Base-by-base conservation (phyloP, 1,140 invertebrate species). In the Camponotus floridanus region DNA sequence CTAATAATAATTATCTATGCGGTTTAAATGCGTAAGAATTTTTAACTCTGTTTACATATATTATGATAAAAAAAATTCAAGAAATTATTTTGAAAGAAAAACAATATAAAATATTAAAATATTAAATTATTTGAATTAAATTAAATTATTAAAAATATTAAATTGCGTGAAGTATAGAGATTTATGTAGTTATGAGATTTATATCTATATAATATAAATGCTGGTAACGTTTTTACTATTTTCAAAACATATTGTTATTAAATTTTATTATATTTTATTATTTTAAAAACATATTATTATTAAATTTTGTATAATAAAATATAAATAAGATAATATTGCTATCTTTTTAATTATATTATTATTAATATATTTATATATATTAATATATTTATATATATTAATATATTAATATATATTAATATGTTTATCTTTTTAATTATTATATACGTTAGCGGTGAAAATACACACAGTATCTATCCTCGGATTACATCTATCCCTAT, bases 1-100 rank as follows among this genome's bases (percentile, higher is more conserved):
- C 26, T 31, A 3, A 48, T 83, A 74, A 83, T 73, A 45, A 81
- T 73, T 74, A 21, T 8, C 68, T n/a, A 31, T 83, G 51, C 42
- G 13, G 26, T 73, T 36, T 36, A 73, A 61, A 74, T 45, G n/a
- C 26, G 21, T 13, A 39, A 62, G 15, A 83, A 83, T 61, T 74
- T 74, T 68, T 26, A 36, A 81, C 4, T 26, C 71, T 4, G 18
- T 45, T 81, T 81, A 71, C n/a, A 42, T 15, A 8, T 33, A 13
- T 45, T 21, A 42, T 9, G 15, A 13, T 21, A 7, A 45, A 13
- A 57, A 45, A 67, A 39, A 39, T 67, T 33, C 11, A 45, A 39
- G 51, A 70, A 51, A 36, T 68, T 57, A 59, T 59, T 59, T 59
- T 18, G 15, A 18, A 15, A 18, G 45, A 48, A 15, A 48, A 7